Conservation (phyloP, 1,140 invertebrate genomes). For the Oreohelix idahoensis region DNA sequence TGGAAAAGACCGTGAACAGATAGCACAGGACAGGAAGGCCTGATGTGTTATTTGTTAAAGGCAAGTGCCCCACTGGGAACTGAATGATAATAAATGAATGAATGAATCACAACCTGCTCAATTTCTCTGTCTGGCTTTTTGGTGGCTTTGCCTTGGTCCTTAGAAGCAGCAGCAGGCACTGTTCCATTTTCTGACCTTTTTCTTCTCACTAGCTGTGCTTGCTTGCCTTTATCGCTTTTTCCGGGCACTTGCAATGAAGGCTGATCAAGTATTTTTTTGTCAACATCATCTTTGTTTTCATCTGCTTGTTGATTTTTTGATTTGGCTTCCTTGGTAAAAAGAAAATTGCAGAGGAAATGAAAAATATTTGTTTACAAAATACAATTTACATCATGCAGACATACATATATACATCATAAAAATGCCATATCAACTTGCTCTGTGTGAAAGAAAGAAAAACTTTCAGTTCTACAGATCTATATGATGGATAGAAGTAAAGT, state of each 20-base stretch:
- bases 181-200: background rate
- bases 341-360: background rate
- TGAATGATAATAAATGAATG: too few species aligned
- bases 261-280: background rate
- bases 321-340: background rate
- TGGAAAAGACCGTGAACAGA: too few species aligned
- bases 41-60: too few species aligned
- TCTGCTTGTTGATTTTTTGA: background rate
- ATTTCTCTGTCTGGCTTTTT: background rate
- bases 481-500: too few species aligned
- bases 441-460: too few species aligned
- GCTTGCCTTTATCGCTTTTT: background rate
- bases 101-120: background rate
- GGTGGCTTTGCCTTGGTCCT: background rate
- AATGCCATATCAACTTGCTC: too few species aligned
- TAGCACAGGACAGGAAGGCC: too few species aligned
- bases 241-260: background rate
- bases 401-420: too few species aligned
- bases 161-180: background rate
- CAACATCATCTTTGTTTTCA: background rate
- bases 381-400: too few species aligned
- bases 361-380: too few species aligned
- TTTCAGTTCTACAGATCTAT: too few species aligned
- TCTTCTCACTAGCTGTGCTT: background rate
- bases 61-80: too few species aligned